phyloP scores from a whole-genome alignment of 2,888 invertebrate genomes.

The Pherbina coryleti region DNA sequence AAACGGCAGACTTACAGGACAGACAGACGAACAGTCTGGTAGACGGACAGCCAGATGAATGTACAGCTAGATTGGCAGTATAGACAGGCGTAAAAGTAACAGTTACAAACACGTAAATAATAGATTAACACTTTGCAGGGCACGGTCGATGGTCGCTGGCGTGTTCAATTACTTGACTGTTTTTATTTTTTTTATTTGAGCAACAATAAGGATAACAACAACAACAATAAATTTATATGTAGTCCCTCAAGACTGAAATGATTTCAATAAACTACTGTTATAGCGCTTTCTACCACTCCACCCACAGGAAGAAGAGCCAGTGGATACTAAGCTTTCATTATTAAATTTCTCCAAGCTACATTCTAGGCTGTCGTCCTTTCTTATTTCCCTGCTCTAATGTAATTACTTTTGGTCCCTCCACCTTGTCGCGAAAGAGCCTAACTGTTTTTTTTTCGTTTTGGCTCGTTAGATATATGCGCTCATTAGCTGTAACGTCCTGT shows the following conservation, averaged over 20 bases:
- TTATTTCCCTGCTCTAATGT: not conserved
- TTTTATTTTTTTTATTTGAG: not conserved
- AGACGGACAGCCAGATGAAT: not conserved
- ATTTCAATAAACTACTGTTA: too few species aligned
- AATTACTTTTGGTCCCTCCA: not conserved
- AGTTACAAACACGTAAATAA: not conserved
- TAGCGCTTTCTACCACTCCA: too few species aligned
- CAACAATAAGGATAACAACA: not conserved
- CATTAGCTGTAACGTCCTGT: slow-evolving; percentile 24
- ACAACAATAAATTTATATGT: not conserved
- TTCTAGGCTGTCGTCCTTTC: not conserved
- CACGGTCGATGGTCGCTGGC: not conserved
- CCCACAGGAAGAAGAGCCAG: too few species aligned
- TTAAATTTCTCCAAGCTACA: not conserved
- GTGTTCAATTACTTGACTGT: not conserved
- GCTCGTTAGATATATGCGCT: slow-evolving; percentile 29
- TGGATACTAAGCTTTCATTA: too few species aligned
- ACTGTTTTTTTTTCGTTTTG: not conserved
- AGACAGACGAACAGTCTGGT: slow-evolving; percentile 18
- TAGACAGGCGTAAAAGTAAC: not conserved
- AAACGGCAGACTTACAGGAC: not conserved
- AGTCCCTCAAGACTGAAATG: too few species aligned
- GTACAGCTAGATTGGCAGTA: not conserved
- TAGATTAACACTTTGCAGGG: not conserved
- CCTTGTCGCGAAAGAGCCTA: too few species aligned